Percentiles rank a stretch among this genome's conserved stretches.
Evolutionary conservation across 2,888 invertebrate species (phyloP).

Genomic region (Craniophora ligustri): DNA sequence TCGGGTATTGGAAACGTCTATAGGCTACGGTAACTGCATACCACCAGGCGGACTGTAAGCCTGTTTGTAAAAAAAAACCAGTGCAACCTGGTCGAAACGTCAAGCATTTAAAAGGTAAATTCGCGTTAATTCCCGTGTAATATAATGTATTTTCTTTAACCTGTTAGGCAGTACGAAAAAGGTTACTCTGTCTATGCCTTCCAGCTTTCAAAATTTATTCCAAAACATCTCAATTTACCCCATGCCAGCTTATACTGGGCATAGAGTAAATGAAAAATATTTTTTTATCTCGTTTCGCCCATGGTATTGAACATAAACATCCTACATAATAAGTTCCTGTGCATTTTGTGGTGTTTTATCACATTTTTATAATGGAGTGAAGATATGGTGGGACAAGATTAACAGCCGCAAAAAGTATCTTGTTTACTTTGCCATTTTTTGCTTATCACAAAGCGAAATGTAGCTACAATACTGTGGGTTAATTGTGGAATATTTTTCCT

Average conservation of each 20-base stretch:
- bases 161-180: too few relatives aligned
- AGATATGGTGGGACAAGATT: constrained; percentile 42
- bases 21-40: too few relatives aligned
- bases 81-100: too few relatives aligned
- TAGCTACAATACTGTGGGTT: constrained; percentile 1
- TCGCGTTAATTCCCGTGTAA: too few relatives aligned
- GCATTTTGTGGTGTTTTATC: constrained; percentile 36
- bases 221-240: neutral
- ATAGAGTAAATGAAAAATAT: neutral
- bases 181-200: too few relatives aligned
- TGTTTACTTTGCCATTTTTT: constrained; percentile 3
- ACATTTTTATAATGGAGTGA: constrained; percentile 36
- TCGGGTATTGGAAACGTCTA: too few relatives aligned
- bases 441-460: constrained; percentile 12
- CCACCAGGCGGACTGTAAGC: too few relatives aligned
- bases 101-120: too few relatives aligned
- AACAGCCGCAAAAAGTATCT: constrained; percentile 9
- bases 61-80: too few relatives aligned
- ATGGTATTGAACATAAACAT: constrained; percentile 31
- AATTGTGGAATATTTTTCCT: neutral
- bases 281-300: neutral
- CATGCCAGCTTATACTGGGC: neutral
- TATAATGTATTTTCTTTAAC: too few relatives aligned
- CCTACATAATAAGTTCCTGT: constrained; percentile 29
- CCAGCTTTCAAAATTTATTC: too few relatives aligned